phyloP scores from a whole-genome alignment of 2,888 invertebrate species.

The Blomia tropicalis region DNA sequence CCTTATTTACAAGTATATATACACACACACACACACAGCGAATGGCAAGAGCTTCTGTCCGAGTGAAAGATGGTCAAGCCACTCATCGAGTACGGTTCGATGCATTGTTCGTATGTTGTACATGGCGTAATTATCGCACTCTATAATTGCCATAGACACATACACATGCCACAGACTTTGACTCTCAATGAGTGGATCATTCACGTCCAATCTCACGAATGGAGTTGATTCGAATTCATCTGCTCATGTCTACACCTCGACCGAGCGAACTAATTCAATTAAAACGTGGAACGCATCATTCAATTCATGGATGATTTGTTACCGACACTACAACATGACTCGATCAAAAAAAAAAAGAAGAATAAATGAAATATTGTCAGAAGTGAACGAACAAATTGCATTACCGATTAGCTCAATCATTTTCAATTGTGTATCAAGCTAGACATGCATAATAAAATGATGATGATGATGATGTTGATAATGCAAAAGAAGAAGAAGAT shows the following conservation, averaged over 20 bases:
- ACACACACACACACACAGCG: not conserved
- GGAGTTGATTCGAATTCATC: not conserved
- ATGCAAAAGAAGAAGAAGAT: not conserved
- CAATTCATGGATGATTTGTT: not conserved
- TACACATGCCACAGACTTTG: too few species aligned
- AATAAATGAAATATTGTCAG: too few species aligned
- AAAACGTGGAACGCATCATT: too few species aligned
- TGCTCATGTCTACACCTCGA: conserved; percentile 4
- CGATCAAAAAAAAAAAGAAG: too few species aligned
- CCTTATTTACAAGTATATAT: not conserved
- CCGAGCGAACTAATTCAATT: not conserved
- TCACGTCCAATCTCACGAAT: not conserved
- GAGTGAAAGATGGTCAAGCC: not conserved
- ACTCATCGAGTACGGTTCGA: not conserved
- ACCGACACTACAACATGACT: too few species aligned
- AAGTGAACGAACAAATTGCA: not conserved
- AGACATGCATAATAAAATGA: not conserved
- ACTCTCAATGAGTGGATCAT: not conserved
- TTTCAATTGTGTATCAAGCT: not conserved
- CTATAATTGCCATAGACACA: conserved; percentile 12
- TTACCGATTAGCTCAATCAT: not conserved
- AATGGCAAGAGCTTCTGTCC: conserved; percentile 2
- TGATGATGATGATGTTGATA: too few species aligned
- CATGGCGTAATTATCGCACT: conserved; percentile 4
- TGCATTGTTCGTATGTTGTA: not conserved